phyloP scores from a whole-genome alignment of 2,113 vertebrate genomes.

The Nerophis ophidion region DNA sequence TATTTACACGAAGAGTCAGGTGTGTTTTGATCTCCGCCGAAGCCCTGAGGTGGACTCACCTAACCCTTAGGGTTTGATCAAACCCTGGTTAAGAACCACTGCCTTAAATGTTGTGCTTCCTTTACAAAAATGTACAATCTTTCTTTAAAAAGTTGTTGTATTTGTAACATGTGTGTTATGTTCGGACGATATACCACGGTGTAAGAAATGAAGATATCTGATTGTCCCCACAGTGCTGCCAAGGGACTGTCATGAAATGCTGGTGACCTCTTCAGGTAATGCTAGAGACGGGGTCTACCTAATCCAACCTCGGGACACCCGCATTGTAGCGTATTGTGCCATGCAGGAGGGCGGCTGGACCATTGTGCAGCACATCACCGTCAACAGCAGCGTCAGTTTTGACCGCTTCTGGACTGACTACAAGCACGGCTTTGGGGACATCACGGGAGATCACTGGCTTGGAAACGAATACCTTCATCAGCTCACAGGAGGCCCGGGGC shows the following conservation, averaged over 20 bases:
- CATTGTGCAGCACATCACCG: constrained; percentile 84
- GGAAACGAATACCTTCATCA: constrained; percentile 78
- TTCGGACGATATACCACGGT: neutral
- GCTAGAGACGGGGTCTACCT: constrained; percentile 79
- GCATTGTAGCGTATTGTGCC: constrained; percentile 74
- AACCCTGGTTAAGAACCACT: no score
- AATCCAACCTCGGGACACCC: constrained; percentile 72
- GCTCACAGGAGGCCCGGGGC: constrained; percentile 63
- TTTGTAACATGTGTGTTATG: neutral
- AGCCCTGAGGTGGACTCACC: no score
- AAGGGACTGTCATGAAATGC: constrained; percentile 80
- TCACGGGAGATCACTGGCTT: constrained; percentile 82
- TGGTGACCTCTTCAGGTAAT: constrained; percentile 70
- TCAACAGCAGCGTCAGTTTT: constrained; percentile 79
- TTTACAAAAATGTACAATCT: no score
- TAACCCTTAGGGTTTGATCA: no score
- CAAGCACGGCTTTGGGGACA: constrained; percentile 76
- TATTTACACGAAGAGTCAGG: no score
- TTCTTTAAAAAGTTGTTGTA: no score
- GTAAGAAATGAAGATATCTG: neutral
- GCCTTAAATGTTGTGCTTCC: no score
- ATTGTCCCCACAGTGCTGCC: constrained; percentile 64
- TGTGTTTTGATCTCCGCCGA: no score
- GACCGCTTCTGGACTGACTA: constrained; percentile 83
- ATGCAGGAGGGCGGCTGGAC: constrained; percentile 89